A percentile compares a stretch with the other conserved stretches of the same genome.
Conservation (phyloP, 1,140 invertebrate species). For the Brachystomella parvula region DNA sequence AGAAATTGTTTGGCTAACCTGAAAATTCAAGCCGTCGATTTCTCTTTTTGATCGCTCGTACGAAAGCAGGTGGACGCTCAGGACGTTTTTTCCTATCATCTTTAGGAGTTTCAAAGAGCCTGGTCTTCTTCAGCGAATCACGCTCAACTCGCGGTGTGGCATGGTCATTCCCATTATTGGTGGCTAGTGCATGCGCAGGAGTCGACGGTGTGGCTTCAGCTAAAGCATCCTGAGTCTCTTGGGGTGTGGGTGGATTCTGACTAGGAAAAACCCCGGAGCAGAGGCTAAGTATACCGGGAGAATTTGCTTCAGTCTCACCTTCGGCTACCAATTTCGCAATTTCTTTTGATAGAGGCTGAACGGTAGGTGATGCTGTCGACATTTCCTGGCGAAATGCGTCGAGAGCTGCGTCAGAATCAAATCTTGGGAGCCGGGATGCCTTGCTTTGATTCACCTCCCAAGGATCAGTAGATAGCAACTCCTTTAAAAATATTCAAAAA, state of each 20-base stretch:
- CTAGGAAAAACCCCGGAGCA: constrained; percentile 45
- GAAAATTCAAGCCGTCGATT: not conserved
- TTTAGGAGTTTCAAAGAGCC: not conserved
- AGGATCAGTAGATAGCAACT: not conserved
- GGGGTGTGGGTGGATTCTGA: constrained; percentile 34
- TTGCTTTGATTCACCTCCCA: not conserved
- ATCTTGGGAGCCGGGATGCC: not conserved
- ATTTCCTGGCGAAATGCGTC: constrained; percentile 11
- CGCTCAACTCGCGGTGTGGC: not conserved
- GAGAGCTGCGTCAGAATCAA: constrained; percentile 17
- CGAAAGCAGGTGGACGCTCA: not conserved
- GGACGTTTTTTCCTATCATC: not conserved
- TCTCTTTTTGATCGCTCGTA: not conserved
- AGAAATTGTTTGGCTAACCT: not conserved
- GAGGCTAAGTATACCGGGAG: constrained; percentile 41
- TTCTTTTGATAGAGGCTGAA: constrained; percentile 1
- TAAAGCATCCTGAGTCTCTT: constrained; percentile 42
- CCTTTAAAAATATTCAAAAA: not conserved
- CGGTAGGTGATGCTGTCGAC: not conserved
- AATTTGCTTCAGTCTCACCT: no score
- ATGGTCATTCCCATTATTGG: not conserved
- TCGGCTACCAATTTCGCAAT: constrained; percentile 18
- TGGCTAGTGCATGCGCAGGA: not conserved
- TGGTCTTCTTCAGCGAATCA: not conserved
- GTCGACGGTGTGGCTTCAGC: no score